Conservation (phyloP, 1,140 invertebrate genomes). For the Drosophila miranda region DNA sequence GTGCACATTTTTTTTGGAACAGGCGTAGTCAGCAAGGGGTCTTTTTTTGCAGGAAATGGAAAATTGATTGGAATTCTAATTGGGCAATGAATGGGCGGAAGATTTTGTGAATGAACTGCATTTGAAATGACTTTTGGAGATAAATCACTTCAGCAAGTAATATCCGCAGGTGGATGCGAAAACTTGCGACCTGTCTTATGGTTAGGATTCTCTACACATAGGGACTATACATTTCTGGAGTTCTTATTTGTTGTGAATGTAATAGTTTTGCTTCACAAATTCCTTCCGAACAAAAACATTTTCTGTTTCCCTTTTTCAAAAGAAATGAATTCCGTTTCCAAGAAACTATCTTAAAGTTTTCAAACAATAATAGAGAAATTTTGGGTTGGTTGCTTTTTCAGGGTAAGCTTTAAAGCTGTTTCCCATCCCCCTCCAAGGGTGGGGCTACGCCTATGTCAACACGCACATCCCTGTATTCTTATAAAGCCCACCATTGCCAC, state of each 20-base stretch:
- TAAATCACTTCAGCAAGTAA: too few species aligned
- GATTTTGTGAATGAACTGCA: too few species aligned
- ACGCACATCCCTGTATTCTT: slow-evolving; percentile 22
- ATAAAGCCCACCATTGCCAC: slow-evolving; percentile 34
- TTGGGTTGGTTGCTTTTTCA: background rate
- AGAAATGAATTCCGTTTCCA: slow-evolving; percentile 1
- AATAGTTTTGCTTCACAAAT: background rate
- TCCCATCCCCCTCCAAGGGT: background rate
- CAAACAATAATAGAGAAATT: slow-evolving; percentile 11
- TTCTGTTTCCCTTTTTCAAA: background rate
- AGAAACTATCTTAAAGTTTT: slow-evolving; percentile 2
- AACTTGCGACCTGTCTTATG: background rate
- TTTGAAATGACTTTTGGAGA: too few species aligned
- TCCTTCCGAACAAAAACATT: background rate
- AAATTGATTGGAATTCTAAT: background rate
- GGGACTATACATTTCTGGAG: too few species aligned
- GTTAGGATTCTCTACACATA: too few species aligned
- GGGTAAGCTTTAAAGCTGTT: slow-evolving; percentile 19
- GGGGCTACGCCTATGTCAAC: slow-evolving; percentile 58
- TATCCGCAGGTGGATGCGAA: too few species aligned
- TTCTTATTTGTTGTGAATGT: background rate
- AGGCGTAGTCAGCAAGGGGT: slow-evolving; percentile 36
- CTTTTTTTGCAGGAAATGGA: background rate
- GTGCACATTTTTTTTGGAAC: slow-evolving; percentile 18
- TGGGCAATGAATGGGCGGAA: background rate